Evolutionary conservation across 2,888 invertebrate species (phyloP), one percentile per base, ranked within the genome.

Genomic region (Pammene aurita): DNA sequence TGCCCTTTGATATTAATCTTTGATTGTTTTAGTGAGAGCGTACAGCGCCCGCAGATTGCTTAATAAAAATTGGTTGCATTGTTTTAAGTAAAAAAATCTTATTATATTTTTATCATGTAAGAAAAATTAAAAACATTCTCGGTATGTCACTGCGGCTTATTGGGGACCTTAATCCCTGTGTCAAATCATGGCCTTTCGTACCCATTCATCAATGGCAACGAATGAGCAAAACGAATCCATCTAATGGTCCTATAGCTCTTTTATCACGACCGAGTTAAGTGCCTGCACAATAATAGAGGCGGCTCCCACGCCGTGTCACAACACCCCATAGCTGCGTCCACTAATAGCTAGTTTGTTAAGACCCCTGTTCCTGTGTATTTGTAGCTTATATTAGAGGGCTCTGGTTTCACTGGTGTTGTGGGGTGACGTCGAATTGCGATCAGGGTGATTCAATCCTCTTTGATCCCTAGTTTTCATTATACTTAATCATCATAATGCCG

Each of bases 251-350:
- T 85, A 87, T 87, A 87, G 89, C 89, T 89, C 90, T 86, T 89
- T 90, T 91, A 91, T 91, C 89, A 85, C 78, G 72, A 77, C 76
- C 76, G 84, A 91, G 90, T 91, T 90, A 92, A 92, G 91, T 90
- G 90, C 86, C 84, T 80, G 73, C 80, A 92, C 90, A 91, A 92
- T n/a, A n/a, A n/a, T 90, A 81, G 85, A 85, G 79, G 81, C 85
- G 76, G 88, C 90, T 91, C 92, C 92, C 92, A 92, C 92, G 90
- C 90, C 85, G 79, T 88, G 91, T 91, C 91, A 91, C 85, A 90
- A 91, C 90, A 92, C 90, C 90, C 92, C 80, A 84, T 85, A 84
- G 79, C 78, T 74, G 66, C 61, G 64, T 58, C 50, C 62, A 62
- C 38, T 52, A 70, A 52, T 71, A 71, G 73, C 89, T 84, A 84